A percentile compares a stretch with the other conserved stretches of the same genome.
Evolutionary conservation across 2,888 invertebrate genomes (phyloP).

Genomic region (Lucinisca nassula): DNA sequence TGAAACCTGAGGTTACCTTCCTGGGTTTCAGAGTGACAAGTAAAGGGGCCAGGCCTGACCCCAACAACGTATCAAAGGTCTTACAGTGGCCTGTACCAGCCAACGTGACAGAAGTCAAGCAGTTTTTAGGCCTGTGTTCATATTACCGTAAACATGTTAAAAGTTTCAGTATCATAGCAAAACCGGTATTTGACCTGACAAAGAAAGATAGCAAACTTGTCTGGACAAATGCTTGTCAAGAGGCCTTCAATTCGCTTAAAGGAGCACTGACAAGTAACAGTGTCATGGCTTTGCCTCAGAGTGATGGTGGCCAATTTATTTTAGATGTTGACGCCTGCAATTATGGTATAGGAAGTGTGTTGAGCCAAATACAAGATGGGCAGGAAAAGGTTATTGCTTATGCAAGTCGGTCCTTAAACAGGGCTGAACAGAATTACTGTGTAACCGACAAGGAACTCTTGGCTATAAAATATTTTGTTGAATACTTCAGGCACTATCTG

Average conservation of each 20-base stretch:
- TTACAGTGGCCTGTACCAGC: slow-evolving; percentile 25
- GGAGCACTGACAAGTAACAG: slow-evolving; percentile 27
- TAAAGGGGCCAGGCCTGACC: slow-evolving; percentile 14
- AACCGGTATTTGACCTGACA: slow-evolving; percentile 35
- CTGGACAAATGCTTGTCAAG: slow-evolving; percentile 46
- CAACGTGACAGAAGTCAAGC: slow-evolving; percentile 48
- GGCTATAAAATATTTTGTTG: slow-evolving; percentile 32
- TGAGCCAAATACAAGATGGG: slow-evolving; percentile 51
- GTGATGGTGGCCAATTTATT: slow-evolving; percentile 30
- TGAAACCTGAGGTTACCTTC: slow-evolving; percentile 51
- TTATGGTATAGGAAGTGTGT: slow-evolving; percentile 49
- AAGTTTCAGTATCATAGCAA: slow-evolving; percentile 35
- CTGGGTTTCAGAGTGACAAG: slow-evolving; percentile 40
- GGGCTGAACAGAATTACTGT: slow-evolving; percentile 28
- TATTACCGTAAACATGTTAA: slow-evolving; percentile 50
- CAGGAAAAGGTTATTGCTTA: slow-evolving; percentile 46
- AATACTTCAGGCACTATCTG: slow-evolving; percentile 31
- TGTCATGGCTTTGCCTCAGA: slow-evolving; percentile 41
- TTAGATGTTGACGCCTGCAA: slow-evolving; percentile 57
- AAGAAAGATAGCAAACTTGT: not conserved
- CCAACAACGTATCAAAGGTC: slow-evolving; percentile 24
- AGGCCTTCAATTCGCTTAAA: slow-evolving; percentile 41
- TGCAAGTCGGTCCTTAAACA: slow-evolving; percentile 30
- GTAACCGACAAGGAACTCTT: slow-evolving; percentile 40
- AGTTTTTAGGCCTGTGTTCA: slow-evolving; percentile 43